Percentiles rank a stretch among this genome's conserved stretches.
These are phyloP conservation scores for Ceratosolen fusciceps DNA, from an alignment of 1,140 invertebrate species.

Conservation along the genomic window DNA sequence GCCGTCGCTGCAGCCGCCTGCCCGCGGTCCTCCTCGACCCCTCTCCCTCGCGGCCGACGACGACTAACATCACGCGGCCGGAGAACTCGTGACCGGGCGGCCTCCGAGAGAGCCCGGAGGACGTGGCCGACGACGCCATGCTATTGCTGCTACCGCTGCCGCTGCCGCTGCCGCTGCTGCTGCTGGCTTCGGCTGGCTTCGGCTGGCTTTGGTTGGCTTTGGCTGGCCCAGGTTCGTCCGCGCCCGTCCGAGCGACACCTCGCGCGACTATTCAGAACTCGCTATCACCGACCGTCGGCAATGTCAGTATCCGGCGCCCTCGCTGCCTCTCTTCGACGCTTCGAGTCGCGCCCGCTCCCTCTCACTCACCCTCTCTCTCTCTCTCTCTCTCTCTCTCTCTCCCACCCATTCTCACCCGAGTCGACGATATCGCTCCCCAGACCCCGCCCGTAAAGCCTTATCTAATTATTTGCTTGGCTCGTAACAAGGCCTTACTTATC, in stretches of 20 bases:
- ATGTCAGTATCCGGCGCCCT: not conserved
- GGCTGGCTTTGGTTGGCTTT: not conserved
- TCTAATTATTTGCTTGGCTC: too few relatives aligned
- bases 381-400: too few relatives aligned
- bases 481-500: too few relatives aligned
- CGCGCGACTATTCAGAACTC: too few relatives aligned
- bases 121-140: not conserved
- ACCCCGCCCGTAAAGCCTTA: not conserved
- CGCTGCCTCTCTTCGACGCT: too few relatives aligned
- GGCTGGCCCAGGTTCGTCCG: not conserved
- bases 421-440: too few relatives aligned
- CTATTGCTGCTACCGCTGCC: not conserved
- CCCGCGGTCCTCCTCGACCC: conserved; percentile 35
- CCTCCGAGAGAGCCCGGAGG: not conserved
- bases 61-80: not conserved
- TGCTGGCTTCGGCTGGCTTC: not conserved
- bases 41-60: not conserved
- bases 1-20: conserved; percentile 50
- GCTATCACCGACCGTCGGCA: too few relatives aligned
- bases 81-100: not conserved
- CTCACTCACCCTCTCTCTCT: not conserved
- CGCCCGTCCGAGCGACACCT: conserved; percentile 44
- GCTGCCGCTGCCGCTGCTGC: not conserved
- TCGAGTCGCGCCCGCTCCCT: too few relatives aligned
- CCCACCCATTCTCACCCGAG: not conserved